phyloP scores from a whole-genome alignment of 2,888 invertebrate species.

The Cataglyphis rosenhaueri region DNA sequence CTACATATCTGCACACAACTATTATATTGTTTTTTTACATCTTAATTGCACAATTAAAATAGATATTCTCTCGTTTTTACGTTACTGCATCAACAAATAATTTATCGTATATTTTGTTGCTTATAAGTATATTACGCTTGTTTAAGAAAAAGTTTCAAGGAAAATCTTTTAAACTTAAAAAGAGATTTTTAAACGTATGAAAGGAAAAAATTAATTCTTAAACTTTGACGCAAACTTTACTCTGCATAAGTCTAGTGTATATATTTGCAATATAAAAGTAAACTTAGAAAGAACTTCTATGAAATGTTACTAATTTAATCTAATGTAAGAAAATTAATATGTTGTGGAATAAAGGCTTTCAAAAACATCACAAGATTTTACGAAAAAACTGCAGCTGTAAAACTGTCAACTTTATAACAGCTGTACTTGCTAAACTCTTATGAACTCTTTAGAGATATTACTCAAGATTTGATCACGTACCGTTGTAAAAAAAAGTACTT shows the following conservation, averaged over 20 bases:
- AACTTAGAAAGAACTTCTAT: neutral
- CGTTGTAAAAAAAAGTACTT: constrained; percentile 27
- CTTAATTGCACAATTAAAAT: neutral
- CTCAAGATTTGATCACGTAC: constrained; percentile 34
- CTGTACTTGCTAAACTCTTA: constrained; percentile 22
- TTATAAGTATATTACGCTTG: neutral
- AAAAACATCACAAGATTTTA: constrained; percentile 17
- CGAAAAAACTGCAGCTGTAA: constrained; percentile 25
- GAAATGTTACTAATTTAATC: constrained; percentile 3
- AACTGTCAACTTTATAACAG: constrained; percentile 20
- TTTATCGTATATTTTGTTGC: neutral
- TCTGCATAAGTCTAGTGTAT: constrained; percentile 1
- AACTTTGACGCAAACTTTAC: neutral
- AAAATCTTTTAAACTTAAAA: neutral
- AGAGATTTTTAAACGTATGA: neutral
- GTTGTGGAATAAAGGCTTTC: neutral
- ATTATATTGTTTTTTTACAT: neutral
- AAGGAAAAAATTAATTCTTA: neutral
- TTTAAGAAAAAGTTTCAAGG: neutral
- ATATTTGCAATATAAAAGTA: constrained; percentile 1
- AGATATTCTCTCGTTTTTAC: neutral
- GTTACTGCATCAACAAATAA: neutral
- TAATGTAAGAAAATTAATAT: neutral
- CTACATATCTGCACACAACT: neutral
- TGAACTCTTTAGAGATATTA: neutral